Conservation (phyloP, 2,888 invertebrate genomes). For the Rugalucina vietnamica region DNA sequence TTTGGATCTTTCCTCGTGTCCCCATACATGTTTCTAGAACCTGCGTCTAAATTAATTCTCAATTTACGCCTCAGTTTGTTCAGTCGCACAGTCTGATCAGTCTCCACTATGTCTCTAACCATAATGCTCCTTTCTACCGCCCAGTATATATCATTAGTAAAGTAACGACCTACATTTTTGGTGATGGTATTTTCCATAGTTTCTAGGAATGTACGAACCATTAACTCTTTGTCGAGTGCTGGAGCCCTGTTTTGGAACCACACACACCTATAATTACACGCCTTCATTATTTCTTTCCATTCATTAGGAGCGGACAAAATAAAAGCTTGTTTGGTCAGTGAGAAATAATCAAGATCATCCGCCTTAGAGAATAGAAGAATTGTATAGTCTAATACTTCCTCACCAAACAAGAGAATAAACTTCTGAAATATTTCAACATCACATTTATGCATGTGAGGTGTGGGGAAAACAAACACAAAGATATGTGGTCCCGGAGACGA, state of each 20-base stretch:
- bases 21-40: constrained; percentile 47
- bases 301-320: constrained; percentile 58
- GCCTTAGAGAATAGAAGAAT: constrained; percentile 59
- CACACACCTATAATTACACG: constrained; percentile 56
- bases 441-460: constrained; percentile 64
- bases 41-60: constrained; percentile 59
- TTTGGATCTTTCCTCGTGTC: constrained; percentile 55
- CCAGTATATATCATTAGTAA: constrained; percentile 57
- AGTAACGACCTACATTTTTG: constrained; percentile 56
- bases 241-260: constrained; percentile 62
- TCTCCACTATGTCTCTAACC: constrained; percentile 47
- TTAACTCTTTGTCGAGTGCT: constrained; percentile 58
- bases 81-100: constrained; percentile 47
- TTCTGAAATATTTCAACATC: constrained; percentile 63
- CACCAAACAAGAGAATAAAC: constrained; percentile 56
- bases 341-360: constrained; percentile 63
- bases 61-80: constrained; percentile 50
- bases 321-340: constrained; percentile 60
- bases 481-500: constrained; percentile 62
- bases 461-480: constrained; percentile 63
- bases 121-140: constrained; percentile 59
- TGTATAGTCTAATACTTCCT: constrained; percentile 53
- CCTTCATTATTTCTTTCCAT: constrained; percentile 64
- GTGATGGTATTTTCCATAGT: constrained; percentile 59
- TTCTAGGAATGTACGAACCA: constrained; percentile 62